A percentile compares a stretch with the other conserved stretches of the same genome.
phyloP scores from a whole-genome alignment of 2,113 vertebrate genomes.

The Oncorhynchus clarkii region DNA sequence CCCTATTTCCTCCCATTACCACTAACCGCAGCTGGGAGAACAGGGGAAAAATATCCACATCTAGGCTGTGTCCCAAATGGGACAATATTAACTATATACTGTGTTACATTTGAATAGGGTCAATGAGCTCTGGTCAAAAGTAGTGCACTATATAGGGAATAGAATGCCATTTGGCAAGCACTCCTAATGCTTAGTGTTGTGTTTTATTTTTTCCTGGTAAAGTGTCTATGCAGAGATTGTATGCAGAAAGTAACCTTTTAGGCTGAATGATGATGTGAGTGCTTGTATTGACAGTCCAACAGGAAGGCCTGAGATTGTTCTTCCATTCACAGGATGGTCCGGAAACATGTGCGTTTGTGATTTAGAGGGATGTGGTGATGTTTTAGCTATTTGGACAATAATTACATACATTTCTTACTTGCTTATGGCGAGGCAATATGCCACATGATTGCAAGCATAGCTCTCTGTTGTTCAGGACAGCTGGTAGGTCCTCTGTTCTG shows the following conservation, averaged over 20 bases:
- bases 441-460: no score
- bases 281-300: neutral
- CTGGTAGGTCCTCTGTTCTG: no score
- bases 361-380: neutral
- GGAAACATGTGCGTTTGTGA: neutral
- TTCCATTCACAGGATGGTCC: neutral
- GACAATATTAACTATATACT: no score
- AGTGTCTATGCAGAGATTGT: neutral
- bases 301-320: neutral
- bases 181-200: neutral
- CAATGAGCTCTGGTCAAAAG: no score
- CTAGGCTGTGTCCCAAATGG: no score
- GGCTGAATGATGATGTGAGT: neutral
- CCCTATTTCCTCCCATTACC: constrained; percentile 66
- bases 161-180: neutral
- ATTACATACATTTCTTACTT: neutral
- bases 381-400: neutral
- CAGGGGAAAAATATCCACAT: neutral
- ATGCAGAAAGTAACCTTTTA: neutral
- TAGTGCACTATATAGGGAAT: no score
- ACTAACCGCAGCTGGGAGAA: neutral
- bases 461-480: no score
- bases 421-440: no score
- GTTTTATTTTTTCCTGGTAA: neutral
- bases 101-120: no score